These are phyloP conservation scores for Sebastes cheni DNA, from an alignment of 2,797 vertebrate species.

Conservation along the genomic window DNA sequence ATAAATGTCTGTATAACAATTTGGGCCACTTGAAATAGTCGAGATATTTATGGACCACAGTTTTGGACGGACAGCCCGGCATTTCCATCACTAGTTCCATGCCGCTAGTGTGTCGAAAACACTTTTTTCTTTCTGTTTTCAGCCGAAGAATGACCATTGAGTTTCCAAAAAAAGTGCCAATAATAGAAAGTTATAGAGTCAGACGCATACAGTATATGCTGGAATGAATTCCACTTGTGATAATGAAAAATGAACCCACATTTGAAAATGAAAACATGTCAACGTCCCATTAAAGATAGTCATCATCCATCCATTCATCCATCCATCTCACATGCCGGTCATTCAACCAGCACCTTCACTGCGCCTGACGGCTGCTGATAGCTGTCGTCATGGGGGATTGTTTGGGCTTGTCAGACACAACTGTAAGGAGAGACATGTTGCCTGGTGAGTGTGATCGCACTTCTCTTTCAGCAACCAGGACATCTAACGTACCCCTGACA, in stretches of 20 bases:
- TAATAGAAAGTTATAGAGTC: neutral
- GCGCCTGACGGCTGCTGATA: conserved; percentile 30
- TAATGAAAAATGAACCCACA: neutral
- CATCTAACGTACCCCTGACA: neutral
- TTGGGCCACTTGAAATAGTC: neutral
- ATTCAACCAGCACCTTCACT: conserved; percentile 16
- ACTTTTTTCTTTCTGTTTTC: neutral
- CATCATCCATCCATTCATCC: neutral
- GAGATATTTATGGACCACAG: neutral
- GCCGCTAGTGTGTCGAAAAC: neutral
- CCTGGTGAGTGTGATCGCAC: conserved; percentile 15
- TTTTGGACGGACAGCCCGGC: neutral
- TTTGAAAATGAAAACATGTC: conserved; percentile 12
- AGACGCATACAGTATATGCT: neutral
- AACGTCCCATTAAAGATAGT: neutral
- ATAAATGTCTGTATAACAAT: neutral
- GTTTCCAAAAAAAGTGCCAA: neutral
- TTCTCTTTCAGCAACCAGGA: conserved; percentile 3
- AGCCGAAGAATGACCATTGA: neutral
- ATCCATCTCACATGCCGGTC: conserved; percentile 12
- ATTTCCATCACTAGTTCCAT: neutral
- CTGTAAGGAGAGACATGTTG: conserved; percentile 12
- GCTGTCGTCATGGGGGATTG: conserved; percentile 16
- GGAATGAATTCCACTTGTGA: neutral
- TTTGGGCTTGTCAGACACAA: conserved; percentile 39